Conservation (phyloP, 2,797 vertebrate species). For the Crocidura indochinensis region DNA sequence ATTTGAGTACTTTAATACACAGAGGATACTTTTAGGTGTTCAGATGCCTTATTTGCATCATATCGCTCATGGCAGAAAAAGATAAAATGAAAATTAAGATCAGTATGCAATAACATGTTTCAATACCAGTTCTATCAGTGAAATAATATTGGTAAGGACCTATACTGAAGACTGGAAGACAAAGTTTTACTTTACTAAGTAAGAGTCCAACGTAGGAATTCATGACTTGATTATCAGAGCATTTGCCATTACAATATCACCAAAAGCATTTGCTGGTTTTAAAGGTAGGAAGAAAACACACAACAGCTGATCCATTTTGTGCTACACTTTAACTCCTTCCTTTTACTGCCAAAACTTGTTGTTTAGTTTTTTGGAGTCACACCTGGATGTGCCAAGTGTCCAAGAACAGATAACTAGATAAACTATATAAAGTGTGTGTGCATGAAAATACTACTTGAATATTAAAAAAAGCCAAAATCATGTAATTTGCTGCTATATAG, state of each 20-base stretch:
- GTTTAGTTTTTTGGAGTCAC: too few relatives aligned
- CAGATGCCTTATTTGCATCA: background rate
- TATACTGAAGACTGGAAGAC: background rate
- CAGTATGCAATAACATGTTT: constrained; percentile 29
- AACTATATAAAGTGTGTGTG: too few relatives aligned
- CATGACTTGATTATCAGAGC: background rate
- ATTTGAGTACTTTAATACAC: background rate
- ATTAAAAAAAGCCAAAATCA: too few relatives aligned
- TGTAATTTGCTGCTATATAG: too few relatives aligned
- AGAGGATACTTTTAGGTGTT: background rate
- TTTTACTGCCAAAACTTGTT: constrained; percentile 45
- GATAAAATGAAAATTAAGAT: constrained; percentile 66
- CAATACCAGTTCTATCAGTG: constrained; percentile 29
- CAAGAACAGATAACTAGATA: too few relatives aligned
- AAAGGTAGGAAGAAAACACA: background rate
- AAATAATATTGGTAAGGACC: constrained; percentile 48
- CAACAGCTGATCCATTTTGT: background rate
- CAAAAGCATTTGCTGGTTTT: constrained; percentile 6
- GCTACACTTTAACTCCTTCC: background rate
- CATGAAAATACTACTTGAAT: too few relatives aligned
- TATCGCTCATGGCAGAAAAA: constrained; percentile 51
- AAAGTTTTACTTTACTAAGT: constrained; percentile 14
- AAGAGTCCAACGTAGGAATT: background rate
- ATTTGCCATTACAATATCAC: background rate
- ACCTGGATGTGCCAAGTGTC: too few relatives aligned